A percentile compares a stretch with the other conserved stretches of the same genome.
phyloP scores from a whole-genome alignment of 1,140 invertebrate species.

The Panagrolaimus sp. region DNA sequence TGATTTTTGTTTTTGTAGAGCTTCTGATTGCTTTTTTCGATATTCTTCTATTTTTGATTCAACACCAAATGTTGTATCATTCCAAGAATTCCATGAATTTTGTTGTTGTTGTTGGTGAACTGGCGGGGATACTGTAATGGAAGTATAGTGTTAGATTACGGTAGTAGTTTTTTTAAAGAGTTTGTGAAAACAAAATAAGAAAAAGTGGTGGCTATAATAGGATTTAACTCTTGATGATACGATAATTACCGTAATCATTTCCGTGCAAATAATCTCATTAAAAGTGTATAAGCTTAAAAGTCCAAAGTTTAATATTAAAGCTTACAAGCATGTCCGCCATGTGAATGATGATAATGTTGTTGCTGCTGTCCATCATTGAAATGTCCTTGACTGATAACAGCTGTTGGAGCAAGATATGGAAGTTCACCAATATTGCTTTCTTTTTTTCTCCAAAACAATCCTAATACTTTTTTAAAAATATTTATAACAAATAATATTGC shows the following conservation, averaged over 20 bases:
- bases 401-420: neutral
- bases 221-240: no score
- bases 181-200: no score
- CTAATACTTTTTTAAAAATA: neutral
- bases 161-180: no score
- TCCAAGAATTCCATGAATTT: constrained; percentile 26
- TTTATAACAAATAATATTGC: neutral
- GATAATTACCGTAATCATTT: no score
- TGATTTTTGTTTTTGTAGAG: constrained; percentile 15
- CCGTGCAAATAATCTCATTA: no score
- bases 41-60: constrained; percentile 36
- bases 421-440: neutral
- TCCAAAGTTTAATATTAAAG: no score
- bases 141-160: neutral
- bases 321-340: no score
- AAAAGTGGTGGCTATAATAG: no score
- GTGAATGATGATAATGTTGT: no score
- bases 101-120: neutral
- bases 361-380: no score
- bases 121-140: neutral
- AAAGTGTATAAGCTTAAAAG: no score
- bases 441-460: neutral
- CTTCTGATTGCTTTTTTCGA: constrained; percentile 15
- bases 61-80: constrained; percentile 18
- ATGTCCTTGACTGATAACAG: neutral